Conservation (phyloP, 2,888 invertebrate species). For the Mycalesis mineus region DNA sequence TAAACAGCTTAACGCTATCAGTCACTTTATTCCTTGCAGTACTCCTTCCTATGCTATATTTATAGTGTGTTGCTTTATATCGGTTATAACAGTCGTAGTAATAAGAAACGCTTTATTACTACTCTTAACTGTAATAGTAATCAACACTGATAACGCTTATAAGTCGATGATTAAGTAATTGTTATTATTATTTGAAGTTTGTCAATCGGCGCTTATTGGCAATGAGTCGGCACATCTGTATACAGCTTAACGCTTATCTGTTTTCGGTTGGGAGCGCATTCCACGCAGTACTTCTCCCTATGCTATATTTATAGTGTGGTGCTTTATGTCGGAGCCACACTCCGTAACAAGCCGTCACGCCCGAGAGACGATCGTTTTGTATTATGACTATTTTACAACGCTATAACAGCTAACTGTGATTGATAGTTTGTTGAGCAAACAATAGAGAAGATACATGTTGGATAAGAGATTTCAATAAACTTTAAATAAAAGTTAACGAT, state of each 20-base stretch:
- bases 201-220: not conserved
- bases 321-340: slow-evolving; percentile 37
- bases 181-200: too few species aligned
- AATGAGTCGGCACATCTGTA: not conserved
- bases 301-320: slow-evolving; percentile 45
- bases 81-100: too few species aligned
- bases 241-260: slow-evolving; percentile 45
- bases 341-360: slow-evolving; percentile 22
- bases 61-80: slow-evolving; percentile 42
- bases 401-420: not conserved
- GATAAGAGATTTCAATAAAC: too few species aligned
- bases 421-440: not conserved
- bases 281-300: slow-evolving; percentile 40
- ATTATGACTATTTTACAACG: slow-evolving; percentile 1
- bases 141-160: too few species aligned
- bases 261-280: slow-evolving; percentile 55
- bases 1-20: slow-evolving; percentile 42
- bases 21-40: slow-evolving; percentile 53
- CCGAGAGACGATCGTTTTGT: not conserved
- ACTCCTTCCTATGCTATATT: slow-evolving; percentile 42
- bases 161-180: too few species aligned
- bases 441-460: not conserved
- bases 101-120: too few species aligned
- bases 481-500: too few species aligned
- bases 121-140: too few species aligned